These are phyloP conservation scores for Sinotaia quadrata DNA, from an alignment of 2,888 invertebrate genomes.

Conservation along the genomic window DNA sequence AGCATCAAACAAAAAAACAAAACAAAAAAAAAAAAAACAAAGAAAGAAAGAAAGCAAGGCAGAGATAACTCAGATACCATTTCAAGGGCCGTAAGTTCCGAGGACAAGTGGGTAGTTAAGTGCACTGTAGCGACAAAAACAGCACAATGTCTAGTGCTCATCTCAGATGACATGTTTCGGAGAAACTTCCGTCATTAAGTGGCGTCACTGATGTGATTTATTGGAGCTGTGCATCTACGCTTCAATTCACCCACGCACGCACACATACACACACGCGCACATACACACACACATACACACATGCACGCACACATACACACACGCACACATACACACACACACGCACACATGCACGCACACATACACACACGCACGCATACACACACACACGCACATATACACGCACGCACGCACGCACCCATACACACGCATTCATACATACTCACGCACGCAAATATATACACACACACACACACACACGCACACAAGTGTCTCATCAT, in stretches of 20 bases:
- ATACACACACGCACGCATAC: background rate
- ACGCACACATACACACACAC: background rate
- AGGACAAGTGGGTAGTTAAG: too few relatives aligned
- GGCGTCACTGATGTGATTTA: too few relatives aligned
- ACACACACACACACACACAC: background rate
- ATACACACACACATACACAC: background rate
- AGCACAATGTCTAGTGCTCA: too few relatives aligned
- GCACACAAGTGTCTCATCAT: too few relatives aligned
- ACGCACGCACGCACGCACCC: background rate
- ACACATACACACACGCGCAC: background rate
- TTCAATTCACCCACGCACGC: background rate
- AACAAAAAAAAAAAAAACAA: too few relatives aligned
- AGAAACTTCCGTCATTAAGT: too few relatives aligned
- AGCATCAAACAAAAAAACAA: too few relatives aligned
- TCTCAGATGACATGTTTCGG: too few relatives aligned
- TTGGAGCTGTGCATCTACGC: background rate
- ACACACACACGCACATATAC: constrained; percentile 3
- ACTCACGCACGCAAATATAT: background rate
- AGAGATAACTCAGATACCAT: too few relatives aligned
- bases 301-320: background rate
- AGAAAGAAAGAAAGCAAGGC: too few relatives aligned
- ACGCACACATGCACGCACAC: background rate
- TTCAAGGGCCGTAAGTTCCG: too few relatives aligned
- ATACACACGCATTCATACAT: background rate
- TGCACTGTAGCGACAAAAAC: too few relatives aligned